A percentile compares a stretch with the other conserved stretches of the same genome.
Evolutionary conservation across 2,888 invertebrate species (phyloP).

Genomic region (Platynereis dumerilii): DNA sequence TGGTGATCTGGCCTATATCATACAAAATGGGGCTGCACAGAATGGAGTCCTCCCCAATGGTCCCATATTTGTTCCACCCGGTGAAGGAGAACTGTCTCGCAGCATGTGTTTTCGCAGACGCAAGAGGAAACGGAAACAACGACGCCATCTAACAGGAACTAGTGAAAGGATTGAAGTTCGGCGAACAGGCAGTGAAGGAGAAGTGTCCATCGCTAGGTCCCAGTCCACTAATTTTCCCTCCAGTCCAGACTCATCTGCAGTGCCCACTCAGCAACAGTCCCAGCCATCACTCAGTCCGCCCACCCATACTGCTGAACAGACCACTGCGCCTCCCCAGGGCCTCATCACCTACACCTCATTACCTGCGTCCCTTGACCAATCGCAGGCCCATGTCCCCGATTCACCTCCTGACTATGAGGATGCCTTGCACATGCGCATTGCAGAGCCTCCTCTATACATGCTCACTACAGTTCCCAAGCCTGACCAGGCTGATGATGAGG

Average conservation of each 20-base stretch:
- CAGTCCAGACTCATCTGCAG: conserved; percentile 1
- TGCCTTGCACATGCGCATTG: conserved; percentile 4
- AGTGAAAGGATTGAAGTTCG: background rate
- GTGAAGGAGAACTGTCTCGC: background rate
- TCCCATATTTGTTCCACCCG: background rate
- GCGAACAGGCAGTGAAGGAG: background rate
- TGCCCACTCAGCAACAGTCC: background rate
- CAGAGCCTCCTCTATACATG: no score
- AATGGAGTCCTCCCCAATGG: background rate
- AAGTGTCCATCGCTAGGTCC: conserved; percentile 1
- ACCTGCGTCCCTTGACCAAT: background rate
- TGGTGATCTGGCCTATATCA: background rate
- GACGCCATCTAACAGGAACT: background rate
- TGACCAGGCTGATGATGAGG: no score
- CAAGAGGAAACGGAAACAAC: conserved; percentile 3
- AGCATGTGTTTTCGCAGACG: background rate
- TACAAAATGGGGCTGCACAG: conserved; percentile 1
- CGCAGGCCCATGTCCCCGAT: background rate
- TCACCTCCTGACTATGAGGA: conserved; percentile 7
- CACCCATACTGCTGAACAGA: background rate
- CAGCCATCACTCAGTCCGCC: background rate
- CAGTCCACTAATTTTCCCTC: conserved; percentile 1
- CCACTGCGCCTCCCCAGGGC: background rate
- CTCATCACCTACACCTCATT: background rate
- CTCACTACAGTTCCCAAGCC: no score